phyloP scores from a whole-genome alignment of 2,888 invertebrate genomes.

The Amphipoea lucens region DNA sequence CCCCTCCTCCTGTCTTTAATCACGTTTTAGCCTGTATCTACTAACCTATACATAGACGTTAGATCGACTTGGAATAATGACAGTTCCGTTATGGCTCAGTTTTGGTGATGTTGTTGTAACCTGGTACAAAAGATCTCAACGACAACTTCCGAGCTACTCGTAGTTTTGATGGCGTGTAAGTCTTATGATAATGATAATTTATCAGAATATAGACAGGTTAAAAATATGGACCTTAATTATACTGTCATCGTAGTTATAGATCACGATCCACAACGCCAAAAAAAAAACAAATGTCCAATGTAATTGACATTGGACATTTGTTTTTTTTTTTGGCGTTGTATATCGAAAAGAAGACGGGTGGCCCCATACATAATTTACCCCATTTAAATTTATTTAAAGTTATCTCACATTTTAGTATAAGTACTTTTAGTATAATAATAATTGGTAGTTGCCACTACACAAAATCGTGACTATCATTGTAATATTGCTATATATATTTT shows the following conservation, averaged over 20 bases:
- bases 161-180: not conserved
- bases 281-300: not conserved
- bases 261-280: not conserved
- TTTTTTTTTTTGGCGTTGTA: no score
- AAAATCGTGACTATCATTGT: no score
- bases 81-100: no score
- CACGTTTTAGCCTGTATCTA: not conserved
- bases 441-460: no score
- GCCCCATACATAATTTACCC: no score
- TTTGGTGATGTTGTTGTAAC: not conserved
- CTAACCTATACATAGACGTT: not conserved
- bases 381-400: no score
- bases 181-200: not conserved
- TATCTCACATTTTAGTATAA: no score
- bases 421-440: no score
- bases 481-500: no score
- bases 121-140: conserved; percentile 18
- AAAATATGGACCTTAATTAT: not conserved
- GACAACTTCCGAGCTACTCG: not conserved
- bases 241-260: not conserved
- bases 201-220: not conserved
- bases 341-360: no score
- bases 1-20: not conserved
- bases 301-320: no score
- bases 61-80: not conserved